Conservation (phyloP, 2,797 vertebrate species). For the Danionella dracula region DNA sequence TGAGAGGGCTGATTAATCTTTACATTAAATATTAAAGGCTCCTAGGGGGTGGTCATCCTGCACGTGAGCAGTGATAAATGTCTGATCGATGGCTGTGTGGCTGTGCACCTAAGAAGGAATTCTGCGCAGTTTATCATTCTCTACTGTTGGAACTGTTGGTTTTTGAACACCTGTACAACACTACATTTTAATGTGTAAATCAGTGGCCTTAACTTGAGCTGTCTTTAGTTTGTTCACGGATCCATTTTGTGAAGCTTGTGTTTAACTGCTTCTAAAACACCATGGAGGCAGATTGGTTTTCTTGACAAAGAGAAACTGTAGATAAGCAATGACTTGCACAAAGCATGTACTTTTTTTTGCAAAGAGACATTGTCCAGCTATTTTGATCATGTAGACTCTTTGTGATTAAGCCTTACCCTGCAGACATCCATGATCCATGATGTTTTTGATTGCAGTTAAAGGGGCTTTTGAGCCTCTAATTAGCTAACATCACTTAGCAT, state of each 20-base stretch:
- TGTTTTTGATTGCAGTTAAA: too few species aligned
- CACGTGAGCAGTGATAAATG: conserved; percentile 51
- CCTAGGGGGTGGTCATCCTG: conserved; percentile 49
- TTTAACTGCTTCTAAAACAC: not conserved
- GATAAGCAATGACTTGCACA: too few species aligned
- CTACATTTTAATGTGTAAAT: not conserved
- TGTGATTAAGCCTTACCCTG: too few species aligned
- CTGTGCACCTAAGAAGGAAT: conserved; percentile 18
- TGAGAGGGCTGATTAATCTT: conserved; percentile 60
- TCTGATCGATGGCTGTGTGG: conserved; percentile 41
- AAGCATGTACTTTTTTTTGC: too few species aligned
- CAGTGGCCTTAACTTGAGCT: not conserved
- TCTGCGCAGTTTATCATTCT: conserved; percentile 16
- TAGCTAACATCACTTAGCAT: too few species aligned
- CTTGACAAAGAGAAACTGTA: too few species aligned
- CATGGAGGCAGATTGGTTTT: too few species aligned
- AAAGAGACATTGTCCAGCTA: too few species aligned
- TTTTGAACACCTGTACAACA: not conserved
- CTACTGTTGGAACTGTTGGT: conserved; percentile 27
- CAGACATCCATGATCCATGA: too few species aligned
- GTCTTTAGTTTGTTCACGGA: not conserved
- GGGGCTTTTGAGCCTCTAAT: too few species aligned
- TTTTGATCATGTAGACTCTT: too few species aligned
- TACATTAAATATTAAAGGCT: conserved; percentile 57
- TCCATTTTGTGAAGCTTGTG: not conserved